phyloP scores from a whole-genome alignment of 2,113 vertebrate species.

The Cephalopterus ornatus region DNA sequence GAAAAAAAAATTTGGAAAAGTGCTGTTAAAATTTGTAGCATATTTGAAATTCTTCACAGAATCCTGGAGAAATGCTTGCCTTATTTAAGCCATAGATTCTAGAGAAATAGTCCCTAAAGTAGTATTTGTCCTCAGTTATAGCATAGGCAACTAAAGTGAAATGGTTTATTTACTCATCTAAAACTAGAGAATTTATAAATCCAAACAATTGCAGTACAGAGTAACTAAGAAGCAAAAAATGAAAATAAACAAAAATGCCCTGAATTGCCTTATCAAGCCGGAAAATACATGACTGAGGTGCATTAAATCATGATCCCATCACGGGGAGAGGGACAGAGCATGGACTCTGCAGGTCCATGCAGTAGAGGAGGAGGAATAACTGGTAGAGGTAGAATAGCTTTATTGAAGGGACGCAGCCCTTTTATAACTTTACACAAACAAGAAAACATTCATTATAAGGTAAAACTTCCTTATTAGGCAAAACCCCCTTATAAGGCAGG shows the following conservation, averaged over 20 bases:
- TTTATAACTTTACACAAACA: no score
- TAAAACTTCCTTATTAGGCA: no score
- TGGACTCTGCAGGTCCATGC: no score
- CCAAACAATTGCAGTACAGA: neutral
- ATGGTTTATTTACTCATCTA: neutral
- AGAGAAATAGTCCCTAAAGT: neutral
- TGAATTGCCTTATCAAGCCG: neutral
- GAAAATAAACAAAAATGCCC: neutral
- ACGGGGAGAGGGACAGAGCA: no score
- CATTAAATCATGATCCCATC: no score
- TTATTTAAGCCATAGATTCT: neutral
- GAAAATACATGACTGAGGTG: neutral
- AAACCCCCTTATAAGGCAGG: no score
- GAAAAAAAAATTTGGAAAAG: neutral
- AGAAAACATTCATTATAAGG: no score
- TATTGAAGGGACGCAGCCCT: no score
- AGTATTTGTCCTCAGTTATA: neutral
- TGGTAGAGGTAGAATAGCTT: no score
- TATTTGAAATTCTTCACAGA: neutral
- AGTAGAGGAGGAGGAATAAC: no score
- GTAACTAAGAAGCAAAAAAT: neutral
- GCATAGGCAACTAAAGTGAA: neutral
- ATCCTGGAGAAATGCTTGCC: neutral
- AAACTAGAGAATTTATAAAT: neutral
- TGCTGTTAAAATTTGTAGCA: neutral